These are phyloP conservation scores for Halcyon senegalensis DNA, from an alignment of 2,113 vertebrate species.

Conservation along the genomic window DNA sequence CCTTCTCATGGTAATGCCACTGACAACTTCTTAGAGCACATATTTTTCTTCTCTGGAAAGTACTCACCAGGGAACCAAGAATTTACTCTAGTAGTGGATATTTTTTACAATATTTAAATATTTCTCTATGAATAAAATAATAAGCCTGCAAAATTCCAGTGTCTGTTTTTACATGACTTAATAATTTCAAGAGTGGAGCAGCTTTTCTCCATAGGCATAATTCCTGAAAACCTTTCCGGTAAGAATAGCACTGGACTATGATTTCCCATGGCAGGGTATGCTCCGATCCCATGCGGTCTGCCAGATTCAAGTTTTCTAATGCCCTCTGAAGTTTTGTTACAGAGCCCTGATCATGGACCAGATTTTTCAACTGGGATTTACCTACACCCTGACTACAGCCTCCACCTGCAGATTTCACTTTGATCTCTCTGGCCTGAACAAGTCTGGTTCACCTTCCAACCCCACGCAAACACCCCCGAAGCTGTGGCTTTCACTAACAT, in stretches of 20 bases:
- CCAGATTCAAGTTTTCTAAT: not conserved
- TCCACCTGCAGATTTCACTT: not conserved
- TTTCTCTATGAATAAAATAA: not conserved
- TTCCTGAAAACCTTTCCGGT: not conserved
- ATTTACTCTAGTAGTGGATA: not conserved
- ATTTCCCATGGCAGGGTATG: not conserved
- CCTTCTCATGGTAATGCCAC: not conserved
- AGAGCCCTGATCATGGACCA: not conserved
- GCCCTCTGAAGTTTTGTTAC: fast-evolving
- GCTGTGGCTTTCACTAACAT: fast-evolving
- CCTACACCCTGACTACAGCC: not conserved
- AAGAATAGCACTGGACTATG: not conserved
- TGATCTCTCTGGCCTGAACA: not conserved
- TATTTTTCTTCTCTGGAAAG: not conserved
- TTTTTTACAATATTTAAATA: not conserved
- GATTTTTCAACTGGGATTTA: not conserved
- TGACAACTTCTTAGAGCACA: not conserved
- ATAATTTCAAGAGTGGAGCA: not conserved
- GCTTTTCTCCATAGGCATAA: not conserved
- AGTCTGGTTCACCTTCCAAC: not conserved
- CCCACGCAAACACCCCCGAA: not conserved
- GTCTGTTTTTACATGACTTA: not conserved
- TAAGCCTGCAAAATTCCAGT: not conserved
- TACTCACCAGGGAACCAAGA: not conserved
- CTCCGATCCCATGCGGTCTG: not conserved